Base-by-base conservation (phyloP, 2,888 invertebrate genomes). In the Cyclophora albipunctata region DNA sequence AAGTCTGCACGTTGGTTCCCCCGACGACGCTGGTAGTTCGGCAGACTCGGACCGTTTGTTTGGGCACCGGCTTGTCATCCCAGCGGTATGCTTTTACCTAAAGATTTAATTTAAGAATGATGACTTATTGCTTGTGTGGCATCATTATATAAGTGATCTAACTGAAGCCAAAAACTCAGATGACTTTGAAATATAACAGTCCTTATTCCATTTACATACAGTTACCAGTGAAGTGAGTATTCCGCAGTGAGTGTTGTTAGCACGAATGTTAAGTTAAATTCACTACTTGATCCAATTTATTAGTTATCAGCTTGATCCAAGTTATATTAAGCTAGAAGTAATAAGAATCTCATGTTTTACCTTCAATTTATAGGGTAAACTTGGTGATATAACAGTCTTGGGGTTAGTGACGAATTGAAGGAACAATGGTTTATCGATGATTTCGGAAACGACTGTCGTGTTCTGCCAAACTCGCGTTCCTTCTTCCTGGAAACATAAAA, bases 361-460 rank as follows among this genome's bases (percentile, higher is more conserved):
- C 83, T 91, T 92, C 47, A 93, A 89, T 59, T 91, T 91, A 61
- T 92, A 94, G 0, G 94, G 93, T 20, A 95, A 77, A n/a, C 92
- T 93, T 0, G 93, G 92, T 49, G 93, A 92, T 62, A 93, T 92
- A 51, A 91, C 90, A 6, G 90, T 84, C 4, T 89, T 81, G 5
- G 90, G 89, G 44, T 91, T 90, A 0, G 90, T 83, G 3, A 89
- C 70, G 62, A 93, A 93, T 65, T 92, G 91, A 47, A 93, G 62
- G 4, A 87, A 84, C 37, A 91, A 78, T 0, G 91, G 85, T 41
- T 91, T 86, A 52, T 91, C 89, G 0, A 90, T 84, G 0, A 93
- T 88, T 33, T 88, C 78, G 0, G 91, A 90, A 4, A 90, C 90
- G 7, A 90, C 90, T 3, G 90, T 91, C 0, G 90, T 89, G 45